Conservation (phyloP, 1,140 invertebrate species). For the Acyrthosiphon pisum region DNA sequence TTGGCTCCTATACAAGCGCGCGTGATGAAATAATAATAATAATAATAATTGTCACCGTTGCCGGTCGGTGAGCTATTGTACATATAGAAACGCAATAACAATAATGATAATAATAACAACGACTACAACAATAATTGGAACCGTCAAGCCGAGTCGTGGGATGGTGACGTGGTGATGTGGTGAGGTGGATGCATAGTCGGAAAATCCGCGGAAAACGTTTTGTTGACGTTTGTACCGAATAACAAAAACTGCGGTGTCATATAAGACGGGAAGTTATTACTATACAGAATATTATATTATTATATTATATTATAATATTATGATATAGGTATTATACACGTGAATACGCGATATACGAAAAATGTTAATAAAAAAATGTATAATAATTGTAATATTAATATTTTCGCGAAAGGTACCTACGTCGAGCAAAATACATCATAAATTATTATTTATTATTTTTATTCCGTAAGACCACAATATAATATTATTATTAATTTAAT, state of each 20-base stretch:
- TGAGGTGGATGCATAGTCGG: not conserved
- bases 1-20: not conserved
- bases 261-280: not conserved
- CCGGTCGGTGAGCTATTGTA: not conserved
- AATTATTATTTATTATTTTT: not conserved
- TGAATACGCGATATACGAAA: not conserved
- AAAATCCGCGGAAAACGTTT: constrained; percentile 27
- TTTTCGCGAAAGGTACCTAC: not conserved
- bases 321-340: not conserved
- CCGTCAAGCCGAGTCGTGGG: not conserved
- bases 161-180: not conserved
- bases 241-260: not conserved
- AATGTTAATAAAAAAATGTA: not conserved
- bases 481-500: not conserved
- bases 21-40: constrained; percentile 22
- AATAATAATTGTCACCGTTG: constrained; percentile 8
- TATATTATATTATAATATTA: not conserved
- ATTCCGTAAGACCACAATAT: not conserved
- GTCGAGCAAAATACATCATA: not conserved
- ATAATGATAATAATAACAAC: not conserved
- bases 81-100: not conserved
- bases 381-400: not conserved
- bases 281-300: too few species aligned
- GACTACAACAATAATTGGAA: not conserved
- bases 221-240: not conserved